Evolutionary conservation across 2,113 vertebrate species (phyloP).

Genomic region (Mobula hypostoma): DNA sequence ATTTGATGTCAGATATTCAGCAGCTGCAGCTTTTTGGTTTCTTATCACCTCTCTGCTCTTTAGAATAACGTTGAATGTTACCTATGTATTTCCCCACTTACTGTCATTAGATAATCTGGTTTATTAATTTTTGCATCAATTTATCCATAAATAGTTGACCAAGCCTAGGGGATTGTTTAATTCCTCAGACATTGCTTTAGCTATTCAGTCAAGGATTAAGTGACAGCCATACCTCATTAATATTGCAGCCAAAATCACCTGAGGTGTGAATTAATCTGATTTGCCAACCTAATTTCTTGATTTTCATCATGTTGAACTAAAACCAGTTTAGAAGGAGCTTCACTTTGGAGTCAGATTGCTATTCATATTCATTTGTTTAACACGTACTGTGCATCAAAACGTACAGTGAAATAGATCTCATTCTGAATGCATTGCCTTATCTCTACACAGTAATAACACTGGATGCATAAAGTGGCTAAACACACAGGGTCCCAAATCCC

Average conservation of each 20-base stretch:
- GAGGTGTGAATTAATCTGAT: not conserved
- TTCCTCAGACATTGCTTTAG: not conserved
- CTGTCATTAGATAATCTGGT: too few relatives aligned
- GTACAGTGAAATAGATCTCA: not conserved
- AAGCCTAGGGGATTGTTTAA: not conserved
- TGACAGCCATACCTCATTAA: not conserved
- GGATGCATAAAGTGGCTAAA: not conserved
- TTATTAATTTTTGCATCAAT: too few relatives aligned
- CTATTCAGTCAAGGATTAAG: not conserved
- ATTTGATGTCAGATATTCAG: too few relatives aligned
- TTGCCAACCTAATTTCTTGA: not conserved
- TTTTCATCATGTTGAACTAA: not conserved
- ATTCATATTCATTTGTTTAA: too few relatives aligned
- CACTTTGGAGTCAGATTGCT: not conserved
- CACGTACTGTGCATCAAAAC: too few relatives aligned
- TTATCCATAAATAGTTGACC: too few relatives aligned
- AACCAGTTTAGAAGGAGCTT: not conserved
- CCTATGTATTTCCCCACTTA: too few relatives aligned
- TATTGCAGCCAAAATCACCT: not conserved
- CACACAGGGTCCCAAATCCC: not conserved
- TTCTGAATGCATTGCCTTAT: not conserved
- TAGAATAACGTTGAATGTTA: not conserved
- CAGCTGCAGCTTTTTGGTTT: too few relatives aligned
- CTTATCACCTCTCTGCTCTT: not conserved
- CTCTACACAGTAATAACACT: not conserved